These are phyloP conservation scores for Pungitius pungitius DNA, from an alignment of 2,113 vertebrate species.

Conservation along the genomic window DNA sequence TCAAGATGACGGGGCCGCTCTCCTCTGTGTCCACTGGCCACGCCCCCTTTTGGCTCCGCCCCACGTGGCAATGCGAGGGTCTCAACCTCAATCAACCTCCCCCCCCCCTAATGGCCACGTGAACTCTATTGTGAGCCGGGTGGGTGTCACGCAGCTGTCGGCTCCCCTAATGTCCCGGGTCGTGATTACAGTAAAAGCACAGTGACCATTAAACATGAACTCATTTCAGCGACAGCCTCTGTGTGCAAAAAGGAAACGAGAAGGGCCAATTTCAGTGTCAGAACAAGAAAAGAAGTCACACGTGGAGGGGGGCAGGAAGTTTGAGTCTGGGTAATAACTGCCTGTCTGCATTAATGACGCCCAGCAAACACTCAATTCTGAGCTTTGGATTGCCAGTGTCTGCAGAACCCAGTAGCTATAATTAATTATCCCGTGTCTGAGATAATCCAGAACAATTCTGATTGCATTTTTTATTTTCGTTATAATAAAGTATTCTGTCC, in stretches of 20 bases:
- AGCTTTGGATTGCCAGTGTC: conserved; percentile 20
- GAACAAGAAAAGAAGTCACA: conserved; percentile 28
- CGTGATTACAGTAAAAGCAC: conserved; percentile 69
- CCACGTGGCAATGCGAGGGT: conserved; percentile 48
- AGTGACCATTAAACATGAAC: conserved; percentile 61
- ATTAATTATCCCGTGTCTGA: neutral
- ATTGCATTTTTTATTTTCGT: neutral
- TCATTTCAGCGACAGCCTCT: conserved; percentile 57
- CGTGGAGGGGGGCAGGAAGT: conserved; percentile 42
- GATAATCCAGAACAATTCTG: conserved; percentile 13
- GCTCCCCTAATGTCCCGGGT: conserved; percentile 54
- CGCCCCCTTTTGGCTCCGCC: too few relatives aligned
- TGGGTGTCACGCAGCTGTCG: conserved; percentile 53
- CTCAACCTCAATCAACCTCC: conserved; percentile 61
- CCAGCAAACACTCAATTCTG: conserved; percentile 23
- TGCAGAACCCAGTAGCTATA: neutral
- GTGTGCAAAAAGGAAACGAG: conserved; percentile 63
- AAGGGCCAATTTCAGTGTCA: conserved; percentile 72
- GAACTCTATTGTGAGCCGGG: conserved; percentile 49
- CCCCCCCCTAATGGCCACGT: conserved; percentile 63
- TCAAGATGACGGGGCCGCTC: too few relatives aligned
- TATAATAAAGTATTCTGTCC: neutral
- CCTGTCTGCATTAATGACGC: conserved; percentile 26
- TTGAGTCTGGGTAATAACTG: conserved; percentile 45
- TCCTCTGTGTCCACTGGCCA: too few relatives aligned